Conservation (phyloP, 2,113 vertebrate species). For the Cacatua alba region DNA sequence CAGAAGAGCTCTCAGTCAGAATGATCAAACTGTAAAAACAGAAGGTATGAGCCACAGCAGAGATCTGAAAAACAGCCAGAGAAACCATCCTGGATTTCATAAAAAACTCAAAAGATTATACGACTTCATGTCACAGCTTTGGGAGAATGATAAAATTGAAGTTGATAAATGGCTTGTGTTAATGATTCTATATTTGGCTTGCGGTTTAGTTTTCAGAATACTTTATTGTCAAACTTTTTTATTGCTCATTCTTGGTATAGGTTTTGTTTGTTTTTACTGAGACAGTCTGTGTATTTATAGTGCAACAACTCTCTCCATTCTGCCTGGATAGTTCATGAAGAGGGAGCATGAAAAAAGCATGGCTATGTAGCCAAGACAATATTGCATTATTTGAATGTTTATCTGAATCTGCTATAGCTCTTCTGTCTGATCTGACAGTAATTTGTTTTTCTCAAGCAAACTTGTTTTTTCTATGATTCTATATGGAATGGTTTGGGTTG, state of each 20-base stretch:
- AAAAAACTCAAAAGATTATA: background rate
- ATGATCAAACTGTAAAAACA: conserved; percentile 12
- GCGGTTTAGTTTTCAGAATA: conserved; percentile 16
- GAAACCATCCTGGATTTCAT: background rate
- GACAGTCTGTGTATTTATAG: conserved; percentile 21
- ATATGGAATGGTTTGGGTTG: background rate
- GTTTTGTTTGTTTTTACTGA: conserved; percentile 39
- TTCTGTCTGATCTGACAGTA: background rate
- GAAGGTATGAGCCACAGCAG: background rate
- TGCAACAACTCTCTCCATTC: background rate
- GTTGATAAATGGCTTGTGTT: conserved; percentile 7
- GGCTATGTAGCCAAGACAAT: background rate
- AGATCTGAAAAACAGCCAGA: background rate
- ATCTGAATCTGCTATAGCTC: background rate
- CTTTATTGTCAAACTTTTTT: conserved; percentile 36
- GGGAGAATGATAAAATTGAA: background rate
- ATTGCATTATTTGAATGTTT: background rate
- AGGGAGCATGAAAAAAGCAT: background rate
- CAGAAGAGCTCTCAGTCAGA: background rate
- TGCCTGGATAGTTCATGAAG: background rate
- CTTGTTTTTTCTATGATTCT: background rate
- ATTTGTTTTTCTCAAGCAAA: background rate
- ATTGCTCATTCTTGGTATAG: background rate
- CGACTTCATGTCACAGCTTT: background rate
- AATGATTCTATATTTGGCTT: conserved; percentile 35